These are phyloP conservation scores for Strix aluco DNA, from an alignment of 2,113 vertebrate species.

Conservation along the genomic window DNA sequence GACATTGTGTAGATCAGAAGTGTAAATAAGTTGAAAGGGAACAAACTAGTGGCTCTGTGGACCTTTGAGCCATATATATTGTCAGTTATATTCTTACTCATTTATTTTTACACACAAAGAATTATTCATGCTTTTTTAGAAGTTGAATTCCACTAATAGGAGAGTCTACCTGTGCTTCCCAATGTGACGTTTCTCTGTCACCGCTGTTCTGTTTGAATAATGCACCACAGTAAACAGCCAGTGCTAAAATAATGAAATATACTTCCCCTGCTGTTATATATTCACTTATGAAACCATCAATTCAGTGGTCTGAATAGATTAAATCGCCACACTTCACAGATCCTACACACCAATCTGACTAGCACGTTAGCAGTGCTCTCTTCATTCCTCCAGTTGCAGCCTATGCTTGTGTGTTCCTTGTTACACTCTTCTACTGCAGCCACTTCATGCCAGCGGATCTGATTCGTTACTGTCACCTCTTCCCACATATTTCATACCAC, in stretches of 20 bases:
- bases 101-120: background rate
- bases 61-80: background rate
- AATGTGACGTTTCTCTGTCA: background rate
- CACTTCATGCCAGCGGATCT: background rate
- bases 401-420: background rate
- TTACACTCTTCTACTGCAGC: background rate
- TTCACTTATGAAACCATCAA: background rate
- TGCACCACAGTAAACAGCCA: background rate
- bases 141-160: background rate
- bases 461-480: background rate
- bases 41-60: background rate
- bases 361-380: fast-evolving
- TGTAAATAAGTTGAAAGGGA: background rate
- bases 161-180: background rate
- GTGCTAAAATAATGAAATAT: background rate
- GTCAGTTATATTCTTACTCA: background rate
- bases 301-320: background rate
- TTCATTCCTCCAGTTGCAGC: background rate
- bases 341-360: fast-evolving
- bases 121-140: background rate
- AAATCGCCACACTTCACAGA: background rate
- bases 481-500: background rate
- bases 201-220: background rate
- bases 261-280: background rate
- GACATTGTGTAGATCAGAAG: background rate